Base-by-base conservation (phyloP, 2,113 vertebrate species). In the Hippocampus abdominalis region DNA sequence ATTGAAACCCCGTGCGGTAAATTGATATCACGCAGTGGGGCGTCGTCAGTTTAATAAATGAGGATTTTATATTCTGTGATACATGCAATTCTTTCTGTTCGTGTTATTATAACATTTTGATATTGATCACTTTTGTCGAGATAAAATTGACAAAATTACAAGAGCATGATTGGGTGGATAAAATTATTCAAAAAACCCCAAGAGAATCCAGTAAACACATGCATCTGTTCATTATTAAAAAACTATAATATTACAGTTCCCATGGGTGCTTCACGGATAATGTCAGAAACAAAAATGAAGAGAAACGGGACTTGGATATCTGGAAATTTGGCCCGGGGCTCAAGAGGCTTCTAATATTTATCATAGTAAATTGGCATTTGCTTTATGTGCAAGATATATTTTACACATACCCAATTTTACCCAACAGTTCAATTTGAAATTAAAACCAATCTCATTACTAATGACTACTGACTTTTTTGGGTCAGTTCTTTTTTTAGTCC, bases 1-100 rank as follows among this genome's bases (percentile, higher is more conserved):
- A 85, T 81, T 74, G 25, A 83, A 69, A 63, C 73, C 56, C 71
- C 15, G 60, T 23, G 75, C 66, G 64, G 70, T 66, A 63, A 39
- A 77, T 77, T 68, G 72, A 49, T 54, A 32, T 65, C 36, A 32
- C 59, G 60, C 66, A 40, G 32, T 64, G 46, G 64, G 73, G 74
- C 25, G 20, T 71, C 60, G 54, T 53, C 65, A 13, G 2, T 68
- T 73, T 75, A 44, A 53, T 53, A 27, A 46, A 27, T 46, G 40
- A 64, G 63, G 15, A 2, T 46, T 9, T 46, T 23, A 48, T 46
- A 16, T 12, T 44, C n/a, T 27, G 63, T 16, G 5, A 27, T 64
- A 44, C 23, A 16, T 27, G 63, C 8, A 25, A 64, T 64, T 36
- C 25, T 1, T 16, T 46, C 13, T 21, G 32, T 39, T 44, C 23